Conservation (phyloP, 2,888 invertebrate species). For the Tenthredo notha region DNA sequence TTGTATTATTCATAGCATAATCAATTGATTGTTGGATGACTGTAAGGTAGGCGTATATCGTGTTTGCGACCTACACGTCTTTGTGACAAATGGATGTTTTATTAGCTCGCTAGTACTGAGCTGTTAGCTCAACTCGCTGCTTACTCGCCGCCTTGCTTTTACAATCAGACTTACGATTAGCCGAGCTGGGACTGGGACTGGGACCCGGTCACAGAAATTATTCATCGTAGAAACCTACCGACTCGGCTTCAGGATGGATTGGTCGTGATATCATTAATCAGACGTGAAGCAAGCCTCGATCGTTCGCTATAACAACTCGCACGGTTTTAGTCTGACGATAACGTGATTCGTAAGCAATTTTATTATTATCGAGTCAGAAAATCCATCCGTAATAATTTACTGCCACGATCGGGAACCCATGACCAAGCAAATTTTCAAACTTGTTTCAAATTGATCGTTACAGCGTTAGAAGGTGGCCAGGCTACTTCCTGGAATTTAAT, state of each 20-base stretch:
- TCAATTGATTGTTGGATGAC: conserved; percentile 14
- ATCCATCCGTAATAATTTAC: not conserved
- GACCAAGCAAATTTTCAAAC: not conserved
- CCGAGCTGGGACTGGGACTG: too few relatives aligned
- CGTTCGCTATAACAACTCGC: not conserved
- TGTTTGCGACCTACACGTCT: conserved; percentile 32
- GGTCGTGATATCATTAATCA: conserved; percentile 43
- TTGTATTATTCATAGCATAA: not conserved
- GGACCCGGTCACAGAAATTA: conserved; percentile 37
- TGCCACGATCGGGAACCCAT: not conserved
- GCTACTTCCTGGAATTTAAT: conserved; percentile 5
- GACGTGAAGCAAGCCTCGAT: conserved; percentile 16
- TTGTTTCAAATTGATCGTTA: not conserved
- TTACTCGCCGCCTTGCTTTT: not conserved
- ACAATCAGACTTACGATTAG: conserved; percentile 10
- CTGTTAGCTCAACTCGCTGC: not conserved
- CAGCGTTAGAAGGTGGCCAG: not conserved
- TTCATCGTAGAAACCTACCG: conserved; percentile 45
- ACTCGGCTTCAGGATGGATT: conserved; percentile 21
- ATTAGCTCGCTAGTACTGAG: conserved; percentile 22
- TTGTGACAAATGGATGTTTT: conserved; percentile 37
- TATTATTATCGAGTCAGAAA: conserved; percentile 15
- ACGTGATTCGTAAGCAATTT: not conserved
- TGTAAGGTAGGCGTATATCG: conserved; percentile 4
- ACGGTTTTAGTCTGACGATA: not conserved